Percentiles rank a stretch among this genome's conserved stretches.
Conservation (phyloP, 2,888 invertebrate genomes). For the Odontocolon sp. region DNA sequence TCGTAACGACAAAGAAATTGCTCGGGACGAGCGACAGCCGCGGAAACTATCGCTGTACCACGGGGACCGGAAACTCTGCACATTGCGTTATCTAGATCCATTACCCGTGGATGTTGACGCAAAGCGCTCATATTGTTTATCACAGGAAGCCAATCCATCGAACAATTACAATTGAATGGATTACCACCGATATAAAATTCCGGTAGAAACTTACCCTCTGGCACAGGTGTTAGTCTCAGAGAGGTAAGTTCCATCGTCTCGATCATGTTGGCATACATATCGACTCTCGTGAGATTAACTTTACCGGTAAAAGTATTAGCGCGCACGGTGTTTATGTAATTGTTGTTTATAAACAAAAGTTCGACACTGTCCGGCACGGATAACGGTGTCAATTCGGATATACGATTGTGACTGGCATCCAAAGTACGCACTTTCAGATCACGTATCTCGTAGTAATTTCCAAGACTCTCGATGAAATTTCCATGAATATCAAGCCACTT, state of each 20-base stretch:
- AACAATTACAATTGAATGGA: conserved; percentile 96
- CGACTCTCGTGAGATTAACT: conserved; percentile 91
- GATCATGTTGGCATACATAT: conserved; percentile 94
- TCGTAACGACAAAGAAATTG: conserved; percentile 96
- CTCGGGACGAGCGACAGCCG: conserved; percentile 89
- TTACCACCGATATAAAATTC: conserved; percentile 96
- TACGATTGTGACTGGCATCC: conserved; percentile 94
- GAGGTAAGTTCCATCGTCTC: conserved; percentile 91
- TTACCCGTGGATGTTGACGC: conserved; percentile 92
- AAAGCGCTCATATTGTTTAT: conserved; percentile 93
- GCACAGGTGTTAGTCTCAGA: conserved; percentile 88
- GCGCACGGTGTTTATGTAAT: conserved; percentile 90
- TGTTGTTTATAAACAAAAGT: conserved; percentile 93
- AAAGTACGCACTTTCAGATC: conserved; percentile 87
- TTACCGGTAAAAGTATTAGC: conserved; percentile 94
- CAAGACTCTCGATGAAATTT: conserved; percentile 93
- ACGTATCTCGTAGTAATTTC: conserved; percentile 92
- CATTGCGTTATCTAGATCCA: conserved; percentile 94
- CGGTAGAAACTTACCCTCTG: conserved; percentile 88
- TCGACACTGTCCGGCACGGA: conserved; percentile 94
- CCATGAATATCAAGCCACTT: conserved; percentile 96
- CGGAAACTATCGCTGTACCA: conserved; percentile 89
- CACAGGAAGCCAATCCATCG: conserved; percentile 96
- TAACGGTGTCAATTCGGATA: conserved; percentile 90
- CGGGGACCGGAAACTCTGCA: conserved; percentile 93